Conservation (phyloP, 2,888 invertebrate genomes). For the Limnephilus lunatus region DNA sequence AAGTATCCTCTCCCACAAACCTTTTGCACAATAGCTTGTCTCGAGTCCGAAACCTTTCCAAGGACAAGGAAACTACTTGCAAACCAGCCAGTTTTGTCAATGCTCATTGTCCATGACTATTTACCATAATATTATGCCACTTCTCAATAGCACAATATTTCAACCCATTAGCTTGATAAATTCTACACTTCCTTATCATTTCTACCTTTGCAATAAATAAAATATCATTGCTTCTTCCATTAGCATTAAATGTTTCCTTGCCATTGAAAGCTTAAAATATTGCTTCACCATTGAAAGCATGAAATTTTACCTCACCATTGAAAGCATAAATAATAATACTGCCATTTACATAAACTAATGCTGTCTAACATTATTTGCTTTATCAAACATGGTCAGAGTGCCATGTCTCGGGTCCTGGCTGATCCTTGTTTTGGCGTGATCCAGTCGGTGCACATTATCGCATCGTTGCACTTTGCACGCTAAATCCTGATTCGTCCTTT, state of each 20-base stretch:
- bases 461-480: constrained; percentile 25
- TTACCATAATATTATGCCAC: background rate
- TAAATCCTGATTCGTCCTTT: background rate
- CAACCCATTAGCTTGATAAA: background rate
- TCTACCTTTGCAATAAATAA: background rate
- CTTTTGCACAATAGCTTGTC: background rate
- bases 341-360: background rate
- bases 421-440: constrained; percentile 6
- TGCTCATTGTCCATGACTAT: background rate
- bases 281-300: background rate
- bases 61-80: background rate
- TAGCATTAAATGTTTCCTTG: background rate
- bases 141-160: background rate
- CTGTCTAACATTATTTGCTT: background rate
- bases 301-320: background rate
- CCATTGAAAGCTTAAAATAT: background rate
- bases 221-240: background rate
- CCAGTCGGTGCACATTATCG: constrained; percentile 15
- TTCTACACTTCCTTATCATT: background rate
- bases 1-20: background rate
- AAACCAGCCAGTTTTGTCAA: background rate
- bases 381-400: constrained; percentile 3
- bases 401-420: background rate
- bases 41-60: background rate
- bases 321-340: background rate